A percentile compares a stretch with the other conserved stretches of the same genome.
Conservation (phyloP, 2,888 invertebrate genomes). For the Crossocerus cetratus region DNA sequence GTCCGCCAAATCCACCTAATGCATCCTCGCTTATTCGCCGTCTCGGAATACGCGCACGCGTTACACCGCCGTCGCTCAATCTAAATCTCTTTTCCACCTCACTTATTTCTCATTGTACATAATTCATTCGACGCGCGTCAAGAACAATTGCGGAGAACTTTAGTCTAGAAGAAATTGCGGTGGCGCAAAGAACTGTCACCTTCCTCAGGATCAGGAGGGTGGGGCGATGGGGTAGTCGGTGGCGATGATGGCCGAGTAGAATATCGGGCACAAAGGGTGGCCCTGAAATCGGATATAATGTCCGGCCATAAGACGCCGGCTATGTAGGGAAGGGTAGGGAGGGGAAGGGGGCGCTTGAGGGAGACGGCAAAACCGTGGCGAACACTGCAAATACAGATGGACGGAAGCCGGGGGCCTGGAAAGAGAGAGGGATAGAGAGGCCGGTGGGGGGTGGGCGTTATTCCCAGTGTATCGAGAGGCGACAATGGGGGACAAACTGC, state of each 20-base stretch:
- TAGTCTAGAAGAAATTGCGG: no score
- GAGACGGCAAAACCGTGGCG: conserved; percentile 57
- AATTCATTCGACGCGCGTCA: no score
- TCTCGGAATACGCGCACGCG: no score
- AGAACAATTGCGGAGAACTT: no score
- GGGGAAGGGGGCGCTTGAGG: conserved; percentile 55
- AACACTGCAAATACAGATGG: conserved; percentile 62
- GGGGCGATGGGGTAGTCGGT: conserved; percentile 37
- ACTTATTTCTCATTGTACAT: no score
- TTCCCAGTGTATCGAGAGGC: conserved; percentile 69
- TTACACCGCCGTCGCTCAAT: no score
- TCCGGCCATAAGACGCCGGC: conserved; percentile 51
- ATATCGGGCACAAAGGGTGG: conserved; percentile 48
- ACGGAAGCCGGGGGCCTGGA: no score
- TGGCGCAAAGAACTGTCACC: no score
- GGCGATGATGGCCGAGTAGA: conserved; percentile 39
- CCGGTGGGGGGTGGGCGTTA: conserved; percentile 64
- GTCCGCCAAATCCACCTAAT: conserved; percentile 13
- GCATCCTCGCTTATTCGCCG: neutral
- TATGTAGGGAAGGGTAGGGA: neutral
- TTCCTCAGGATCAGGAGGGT: neutral
- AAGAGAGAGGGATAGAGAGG: no score
- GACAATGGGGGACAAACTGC: conserved; percentile 73
- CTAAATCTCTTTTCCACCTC: no score
- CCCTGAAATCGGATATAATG: conserved; percentile 61